Evolutionary conservation across 2,113 vertebrate species (phyloP).

Genomic region (Stigmatopora nigra): DNA sequence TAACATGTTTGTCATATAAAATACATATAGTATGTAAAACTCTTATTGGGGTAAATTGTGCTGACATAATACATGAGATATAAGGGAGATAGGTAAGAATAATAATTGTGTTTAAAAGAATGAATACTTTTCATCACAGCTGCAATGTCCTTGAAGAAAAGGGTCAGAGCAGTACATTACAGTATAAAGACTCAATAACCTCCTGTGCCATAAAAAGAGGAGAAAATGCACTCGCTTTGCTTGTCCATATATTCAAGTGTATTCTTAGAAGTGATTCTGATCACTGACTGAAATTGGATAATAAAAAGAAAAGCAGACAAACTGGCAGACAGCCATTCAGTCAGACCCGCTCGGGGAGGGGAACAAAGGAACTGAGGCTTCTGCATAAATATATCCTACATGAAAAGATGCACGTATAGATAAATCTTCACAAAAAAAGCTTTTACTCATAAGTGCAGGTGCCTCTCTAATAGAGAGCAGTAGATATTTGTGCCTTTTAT

Average conservation of each 20-base stretch:
- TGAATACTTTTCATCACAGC: background rate
- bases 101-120: background rate
- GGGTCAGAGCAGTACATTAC: conserved; percentile 42
- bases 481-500: background rate
- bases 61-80: background rate
- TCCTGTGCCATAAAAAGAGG: background rate
- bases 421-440: conserved; percentile 21
- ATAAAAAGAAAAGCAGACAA: conserved; percentile 15
- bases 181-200: background rate
- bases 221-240: background rate
- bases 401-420: conserved; percentile 23
- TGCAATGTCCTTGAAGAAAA: conserved; percentile 49
- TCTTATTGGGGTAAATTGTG: background rate
- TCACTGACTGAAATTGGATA: conserved; percentile 8
- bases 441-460: conserved; percentile 19
- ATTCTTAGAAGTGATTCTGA: conserved; percentile 11
- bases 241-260: background rate
- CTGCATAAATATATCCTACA: conserved; percentile 29
- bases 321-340: conserved; percentile 22
- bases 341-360: conserved; percentile 17
- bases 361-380: conserved; percentile 56
- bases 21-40: background rate
- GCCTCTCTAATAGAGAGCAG: conserved; percentile 17
- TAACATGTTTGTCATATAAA: background rate
- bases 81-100: background rate